A percentile compares a stretch with the other conserved stretches of the same genome.
These are phyloP conservation scores for Fistularia commersonii DNA, from an alignment of 2,797 vertebrate genomes.

Conservation along the genomic window DNA sequence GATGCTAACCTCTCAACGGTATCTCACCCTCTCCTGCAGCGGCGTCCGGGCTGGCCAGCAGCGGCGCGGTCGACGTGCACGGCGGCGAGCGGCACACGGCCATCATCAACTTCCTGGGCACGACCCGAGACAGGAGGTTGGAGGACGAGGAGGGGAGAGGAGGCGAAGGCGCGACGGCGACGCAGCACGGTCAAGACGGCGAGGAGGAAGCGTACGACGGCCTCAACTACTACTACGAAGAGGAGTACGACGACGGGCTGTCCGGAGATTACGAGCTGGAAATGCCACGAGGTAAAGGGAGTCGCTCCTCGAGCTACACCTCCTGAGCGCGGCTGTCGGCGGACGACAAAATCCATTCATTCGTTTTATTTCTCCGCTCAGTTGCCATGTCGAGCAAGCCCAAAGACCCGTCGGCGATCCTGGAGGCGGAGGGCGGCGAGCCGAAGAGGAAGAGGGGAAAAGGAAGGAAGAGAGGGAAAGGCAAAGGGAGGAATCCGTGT, in stretches of 20 bases:
- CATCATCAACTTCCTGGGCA: constrained; percentile 69
- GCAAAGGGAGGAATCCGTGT: constrained; percentile 90
- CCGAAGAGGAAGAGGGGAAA: constrained; percentile 58
- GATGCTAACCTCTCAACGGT: not conserved
- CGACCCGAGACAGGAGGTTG: constrained; percentile 46
- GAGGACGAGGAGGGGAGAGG: constrained; percentile 53
- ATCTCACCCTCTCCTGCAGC: constrained; percentile 44
- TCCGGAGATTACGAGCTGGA: constrained; percentile 63
- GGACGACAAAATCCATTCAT: not conserved
- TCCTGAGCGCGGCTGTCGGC: not conserved
- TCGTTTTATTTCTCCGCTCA: constrained; percentile 44
- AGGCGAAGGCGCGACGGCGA: constrained; percentile 21
- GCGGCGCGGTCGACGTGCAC: constrained; percentile 73
- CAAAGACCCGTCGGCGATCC: constrained; percentile 69
- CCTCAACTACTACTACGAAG: constrained; percentile 60
- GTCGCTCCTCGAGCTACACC: not conserved
- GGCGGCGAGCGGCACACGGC: constrained; percentile 65
- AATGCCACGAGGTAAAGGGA: constrained; percentile 63
- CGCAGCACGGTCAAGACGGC: constrained; percentile 27
- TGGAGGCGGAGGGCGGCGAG: constrained; percentile 67
- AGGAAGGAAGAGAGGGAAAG: constrained; percentile 84
- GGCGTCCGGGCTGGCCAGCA: constrained; percentile 48
- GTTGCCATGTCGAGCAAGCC: constrained; percentile 90
- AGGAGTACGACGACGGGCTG: constrained; percentile 62
- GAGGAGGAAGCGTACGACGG: constrained; percentile 44